Conservation (phyloP, 1,140 invertebrate genomes). For the Hypothenemus hampei region DNA sequence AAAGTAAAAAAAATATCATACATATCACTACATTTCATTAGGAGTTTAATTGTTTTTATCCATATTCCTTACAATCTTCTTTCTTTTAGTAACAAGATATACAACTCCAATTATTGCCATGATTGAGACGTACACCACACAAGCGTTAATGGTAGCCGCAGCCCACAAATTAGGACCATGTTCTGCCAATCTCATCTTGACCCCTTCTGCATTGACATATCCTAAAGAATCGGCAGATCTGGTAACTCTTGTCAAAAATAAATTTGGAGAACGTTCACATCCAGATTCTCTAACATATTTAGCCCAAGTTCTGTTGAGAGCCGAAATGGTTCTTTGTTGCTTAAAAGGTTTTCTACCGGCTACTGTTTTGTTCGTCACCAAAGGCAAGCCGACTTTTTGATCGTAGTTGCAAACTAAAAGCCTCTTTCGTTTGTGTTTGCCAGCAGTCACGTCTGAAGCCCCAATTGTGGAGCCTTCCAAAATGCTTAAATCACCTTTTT, state of each 20-base stretch:
- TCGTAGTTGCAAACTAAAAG: constrained; percentile 62
- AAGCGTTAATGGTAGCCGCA: constrained; percentile 29
- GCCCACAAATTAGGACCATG: constrained; percentile 36
- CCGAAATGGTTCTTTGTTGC: constrained; percentile 53
- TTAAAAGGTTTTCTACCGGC: constrained; percentile 53
- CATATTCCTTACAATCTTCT: not conserved
- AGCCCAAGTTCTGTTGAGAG: constrained; percentile 62
- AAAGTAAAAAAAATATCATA: not conserved
- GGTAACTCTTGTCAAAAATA: constrained; percentile 28
- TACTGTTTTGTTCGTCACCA: constrained; percentile 47
- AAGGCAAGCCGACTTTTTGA: constrained; percentile 34
- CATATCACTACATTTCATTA: not conserved
- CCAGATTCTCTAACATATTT: constrained; percentile 66
- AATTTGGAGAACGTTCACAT: constrained; percentile 48
- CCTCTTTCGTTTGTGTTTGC: constrained; percentile 58
- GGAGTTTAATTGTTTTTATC: constrained; percentile 20
- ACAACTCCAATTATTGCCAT: constrained; percentile 33
- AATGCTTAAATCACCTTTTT: constrained; percentile 59
- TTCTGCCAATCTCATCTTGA: constrained; percentile 19
- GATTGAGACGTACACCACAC: constrained; percentile 29
- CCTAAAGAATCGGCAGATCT: constrained; percentile 21
- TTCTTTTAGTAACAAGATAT: constrained; percentile 22
- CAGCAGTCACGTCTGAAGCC: constrained; percentile 51
- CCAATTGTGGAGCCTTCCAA: constrained; percentile 60
- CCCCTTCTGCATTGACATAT: constrained; percentile 19